Percentiles rank a stretch among this genome's conserved stretches.
Conservation (phyloP, 2,888 invertebrate species). For the Limnephilus rhombicus region DNA sequence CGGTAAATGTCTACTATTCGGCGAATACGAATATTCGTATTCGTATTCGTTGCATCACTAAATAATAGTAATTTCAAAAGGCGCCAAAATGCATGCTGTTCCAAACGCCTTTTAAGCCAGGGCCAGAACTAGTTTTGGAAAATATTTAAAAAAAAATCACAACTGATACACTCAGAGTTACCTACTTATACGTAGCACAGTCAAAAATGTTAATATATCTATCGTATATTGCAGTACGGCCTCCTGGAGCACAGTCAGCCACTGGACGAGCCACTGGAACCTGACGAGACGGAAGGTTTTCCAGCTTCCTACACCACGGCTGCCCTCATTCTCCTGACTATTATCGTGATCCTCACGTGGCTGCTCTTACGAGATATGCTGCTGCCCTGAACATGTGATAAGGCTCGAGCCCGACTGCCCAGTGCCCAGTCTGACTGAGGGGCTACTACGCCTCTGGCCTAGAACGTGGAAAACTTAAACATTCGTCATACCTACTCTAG, state of each 20-base stretch:
- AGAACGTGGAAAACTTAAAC: not conserved
- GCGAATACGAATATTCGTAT: too few species aligned
- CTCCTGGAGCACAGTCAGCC: constrained; percentile 74
- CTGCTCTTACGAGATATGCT: constrained; percentile 67
- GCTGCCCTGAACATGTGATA: constrained; percentile 2
- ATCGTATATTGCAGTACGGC: constrained; percentile 72
- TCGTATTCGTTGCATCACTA: too few species aligned
- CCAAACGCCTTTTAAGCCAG: too few species aligned
- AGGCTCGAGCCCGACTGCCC: not conserved
- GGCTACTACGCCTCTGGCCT: too few species aligned
- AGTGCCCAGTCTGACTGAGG: not conserved
- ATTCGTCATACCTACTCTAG: not conserved
- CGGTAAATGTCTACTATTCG: too few species aligned
- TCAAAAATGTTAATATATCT: not conserved
- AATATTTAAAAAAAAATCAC: too few species aligned
- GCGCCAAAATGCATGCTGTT: too few species aligned
- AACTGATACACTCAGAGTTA: too few species aligned
- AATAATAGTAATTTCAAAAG: too few species aligned
- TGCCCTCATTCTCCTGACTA: constrained; percentile 71
- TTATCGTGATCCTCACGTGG: constrained; percentile 73
- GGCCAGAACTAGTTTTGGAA: too few species aligned
- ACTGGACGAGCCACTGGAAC: constrained; percentile 71
- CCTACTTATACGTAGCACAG: too few species aligned
- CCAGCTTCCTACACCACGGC: constrained; percentile 72
- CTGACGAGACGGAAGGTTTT: constrained; percentile 73